Base-by-base conservation (phyloP, 2,888 invertebrate genomes). In the Morpho helenor region DNA sequence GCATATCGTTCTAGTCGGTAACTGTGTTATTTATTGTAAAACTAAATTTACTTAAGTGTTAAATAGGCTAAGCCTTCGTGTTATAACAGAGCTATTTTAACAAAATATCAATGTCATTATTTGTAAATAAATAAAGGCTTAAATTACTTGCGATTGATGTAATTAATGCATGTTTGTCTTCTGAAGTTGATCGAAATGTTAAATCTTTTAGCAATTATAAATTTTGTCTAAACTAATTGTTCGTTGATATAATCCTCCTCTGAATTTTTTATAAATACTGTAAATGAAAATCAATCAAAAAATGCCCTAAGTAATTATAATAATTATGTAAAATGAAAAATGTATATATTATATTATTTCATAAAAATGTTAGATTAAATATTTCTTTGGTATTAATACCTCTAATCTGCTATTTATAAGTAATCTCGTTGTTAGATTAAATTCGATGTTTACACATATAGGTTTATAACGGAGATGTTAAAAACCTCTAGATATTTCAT, bases 1-100 rank as follows among this genome's bases (percentile, higher is more conserved):
- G 74, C 73, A 76, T 76, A 74, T 71, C 67, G 70, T 70, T 77
- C 73, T 73, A 77, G 69, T 63, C 56, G 57, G 54, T 63, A 58
- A 53, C 45, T 50, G 50, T 23, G 56, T 62, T 60, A 58, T 64
- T 60, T 57, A 57, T 62, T 66, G 62, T 62, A 66, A 64, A 63
- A 62, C 57, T 54, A 57, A 57, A 45, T 52, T 59, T 49, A 53
- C 8, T 50, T 57, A 63, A 60, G 62, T 63, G 63, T 68, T 67
- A 59, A 57, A 53, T 66, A 65, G 60, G 57, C 63, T 61, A 63
- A 62, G 67, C 57, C 59, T 61, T 61, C 60, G 31, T 65, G 60
- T 52, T 47, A n/a, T 31, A 43, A 48, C 46, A 44, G 52, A 10
- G 49, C 57, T 59, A 55, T 49, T 57, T 53, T 56, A 58, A 16